Base-by-base conservation (phyloP, 2,888 invertebrate species). In the Drosophila algonquin region DNA sequence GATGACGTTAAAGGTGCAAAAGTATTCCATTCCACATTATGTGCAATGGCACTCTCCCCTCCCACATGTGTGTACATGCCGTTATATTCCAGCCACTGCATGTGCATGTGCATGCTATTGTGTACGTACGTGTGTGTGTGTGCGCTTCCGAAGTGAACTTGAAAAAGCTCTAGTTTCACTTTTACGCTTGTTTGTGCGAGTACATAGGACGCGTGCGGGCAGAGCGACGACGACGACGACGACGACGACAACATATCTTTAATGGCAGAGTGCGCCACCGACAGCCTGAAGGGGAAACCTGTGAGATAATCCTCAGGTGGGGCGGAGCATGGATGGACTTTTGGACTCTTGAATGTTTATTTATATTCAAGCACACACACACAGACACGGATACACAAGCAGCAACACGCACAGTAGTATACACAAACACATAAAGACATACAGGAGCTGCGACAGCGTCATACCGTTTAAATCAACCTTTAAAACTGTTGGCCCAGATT, bases 401-500 rank as follows among this genome's bases (percentile, higher is more conserved):
- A 24, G 5, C 5, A 18, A 40, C 44, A 50, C 9, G 21, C 18
- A 32, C 18, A 48, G 21, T 7, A 44, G 24, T 3, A 51, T 10
- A 32, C 51, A 57, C 27, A 18, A n/a, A 32, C 30, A 51, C 58
- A 27, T 50, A 52, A 48, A 48, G 51, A 62, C 55, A 62, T 47
- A 30, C 16, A 46, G 47, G 24, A 32, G 32, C 58, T 48, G 21
- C 32, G 30, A 57, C 30, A 35, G 52, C 58, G 58, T 70, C 65
- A 67, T 71, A 75, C 67, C 73, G 70, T 80, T 83, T 83, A 76
- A 81, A 81, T 79, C 86, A 82, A 82, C 87, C 82, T 87, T 82
- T 87, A 89, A 89, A 87, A 80, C 79, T 78, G 78, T 76, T 91
- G 91, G 82, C 90, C 91, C 91, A 91, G 91, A 91, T 91, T 90